Evolutionary conservation across 2,113 vertebrate genomes (phyloP).

Genomic region (Oryzias curvinotus): DNA sequence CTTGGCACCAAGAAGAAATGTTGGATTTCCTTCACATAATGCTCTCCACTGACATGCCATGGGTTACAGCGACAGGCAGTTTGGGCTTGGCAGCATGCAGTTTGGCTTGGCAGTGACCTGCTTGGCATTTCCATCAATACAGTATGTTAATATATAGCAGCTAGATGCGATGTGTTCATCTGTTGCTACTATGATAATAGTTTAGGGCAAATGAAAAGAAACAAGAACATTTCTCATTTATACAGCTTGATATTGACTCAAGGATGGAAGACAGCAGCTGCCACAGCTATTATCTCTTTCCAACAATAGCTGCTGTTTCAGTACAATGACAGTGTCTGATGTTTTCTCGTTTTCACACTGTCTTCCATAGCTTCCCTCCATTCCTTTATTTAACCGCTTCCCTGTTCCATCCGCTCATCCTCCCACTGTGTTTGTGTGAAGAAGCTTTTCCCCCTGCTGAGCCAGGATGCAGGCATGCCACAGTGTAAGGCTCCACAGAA

Average conservation of each 20-base stretch:
- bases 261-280: conserved; percentile 46
- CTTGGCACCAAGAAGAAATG: conserved; percentile 66
- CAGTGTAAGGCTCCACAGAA: conserved; percentile 61
- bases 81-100: conserved; percentile 63
- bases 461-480: conserved; percentile 60
- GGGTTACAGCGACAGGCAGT: conserved; percentile 65
- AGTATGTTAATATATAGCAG: conserved; percentile 65
- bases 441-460: conserved; percentile 67
- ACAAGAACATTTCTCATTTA: conserved; percentile 7
- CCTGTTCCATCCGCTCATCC: conserved; percentile 72
- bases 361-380: conserved; percentile 56
- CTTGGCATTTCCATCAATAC: conserved; percentile 64
- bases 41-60: conserved; percentile 54
- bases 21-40: conserved; percentile 65
- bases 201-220: conserved; percentile 7
- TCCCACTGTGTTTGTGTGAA: conserved; percentile 69
- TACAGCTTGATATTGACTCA: conserved; percentile 12
- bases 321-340: conserved; percentile 57
- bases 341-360: conserved; percentile 66
- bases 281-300: conserved; percentile 51
- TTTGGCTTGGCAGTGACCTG: conserved; percentile 65
- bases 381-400: conserved; percentile 45
- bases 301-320: conserved; percentile 57
- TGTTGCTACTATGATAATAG: conserved; percentile 43
- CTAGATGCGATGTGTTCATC: conserved; percentile 49